A percentile compares a stretch with the other conserved stretches of the same genome.
Conservation (phyloP, 2,113 vertebrate species). For the Penelope pileata region DNA sequence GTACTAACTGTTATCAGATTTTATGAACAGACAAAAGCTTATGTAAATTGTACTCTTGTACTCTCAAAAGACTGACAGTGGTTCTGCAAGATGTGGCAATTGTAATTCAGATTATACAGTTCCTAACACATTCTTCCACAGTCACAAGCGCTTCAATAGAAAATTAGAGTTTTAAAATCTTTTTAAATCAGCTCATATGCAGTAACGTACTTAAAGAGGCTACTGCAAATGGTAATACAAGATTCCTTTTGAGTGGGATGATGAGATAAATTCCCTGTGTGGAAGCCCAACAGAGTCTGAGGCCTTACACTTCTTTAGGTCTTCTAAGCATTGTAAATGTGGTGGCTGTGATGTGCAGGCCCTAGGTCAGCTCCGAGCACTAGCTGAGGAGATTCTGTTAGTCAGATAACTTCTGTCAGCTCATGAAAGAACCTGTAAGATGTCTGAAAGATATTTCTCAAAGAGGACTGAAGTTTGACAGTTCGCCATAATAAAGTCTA, state of each 20-base stretch:
- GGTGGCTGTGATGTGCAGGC: not conserved
- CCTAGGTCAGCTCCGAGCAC: not conserved
- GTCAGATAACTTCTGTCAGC: not conserved
- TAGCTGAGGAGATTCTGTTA: not conserved
- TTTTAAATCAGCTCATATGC: not conserved
- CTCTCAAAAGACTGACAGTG: not conserved
- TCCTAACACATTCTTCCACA: not conserved
- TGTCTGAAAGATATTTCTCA: not conserved
- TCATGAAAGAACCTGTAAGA: not conserved
- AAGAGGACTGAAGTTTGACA: not conserved
- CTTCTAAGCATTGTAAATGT: rapidly evolving
- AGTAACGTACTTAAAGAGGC: not conserved
- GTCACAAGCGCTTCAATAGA: not conserved
- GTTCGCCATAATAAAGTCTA: not conserved
- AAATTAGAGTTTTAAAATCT: not conserved
- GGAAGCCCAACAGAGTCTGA: not conserved
- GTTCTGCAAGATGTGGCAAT: not conserved
- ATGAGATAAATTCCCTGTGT: not conserved
- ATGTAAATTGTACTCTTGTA: not conserved
- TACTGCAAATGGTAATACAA: not conserved
- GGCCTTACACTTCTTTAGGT: not conserved
- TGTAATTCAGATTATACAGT: not conserved
- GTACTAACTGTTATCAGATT: not conserved
- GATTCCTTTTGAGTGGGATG: not conserved
- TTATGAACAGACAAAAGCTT: conserved; percentile 8